Percentiles rank a stretch among this genome's conserved stretches.
Conservation (phyloP, 2,113 vertebrate species). For the Elgaria multicarinata region DNA sequence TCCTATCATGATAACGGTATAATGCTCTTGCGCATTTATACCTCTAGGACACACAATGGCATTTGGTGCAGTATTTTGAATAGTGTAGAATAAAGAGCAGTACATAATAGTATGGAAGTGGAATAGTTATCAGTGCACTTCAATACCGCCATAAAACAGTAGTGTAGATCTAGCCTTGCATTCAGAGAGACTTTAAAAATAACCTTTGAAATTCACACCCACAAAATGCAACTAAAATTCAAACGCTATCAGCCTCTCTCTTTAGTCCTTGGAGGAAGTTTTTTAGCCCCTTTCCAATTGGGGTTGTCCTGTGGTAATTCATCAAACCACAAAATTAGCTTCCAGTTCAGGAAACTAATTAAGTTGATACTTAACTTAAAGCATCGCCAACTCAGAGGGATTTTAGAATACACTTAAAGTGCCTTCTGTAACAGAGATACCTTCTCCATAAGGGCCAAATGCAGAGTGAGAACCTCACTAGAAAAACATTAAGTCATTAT, state of each 20-base stretch:
- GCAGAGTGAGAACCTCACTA: conserved; percentile 2
- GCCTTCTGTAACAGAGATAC: background rate
- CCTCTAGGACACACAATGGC: no score
- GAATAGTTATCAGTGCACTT: no score
- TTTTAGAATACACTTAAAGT: background rate
- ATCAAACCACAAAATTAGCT: background rate
- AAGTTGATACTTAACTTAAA: background rate
- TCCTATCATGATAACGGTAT: no score
- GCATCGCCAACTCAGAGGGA: background rate
- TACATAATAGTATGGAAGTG: no score
- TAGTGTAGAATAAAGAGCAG: no score
- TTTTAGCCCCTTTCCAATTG: no score
- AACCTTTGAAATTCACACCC: background rate
- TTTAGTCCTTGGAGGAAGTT: no score
- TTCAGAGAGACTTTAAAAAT: background rate
- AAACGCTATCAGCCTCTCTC: background rate
- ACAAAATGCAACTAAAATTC: background rate
- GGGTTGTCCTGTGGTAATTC: background rate
- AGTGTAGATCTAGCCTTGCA: no score
- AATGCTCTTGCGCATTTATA: no score
- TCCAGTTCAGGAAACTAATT: background rate
- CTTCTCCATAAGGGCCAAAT: background rate
- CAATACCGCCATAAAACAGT: no score
- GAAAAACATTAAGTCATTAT: conserved; percentile 8
- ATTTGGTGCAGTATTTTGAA: no score